phyloP scores from a whole-genome alignment of 1,140 invertebrate genomes.

The Argopecten irradians region DNA sequence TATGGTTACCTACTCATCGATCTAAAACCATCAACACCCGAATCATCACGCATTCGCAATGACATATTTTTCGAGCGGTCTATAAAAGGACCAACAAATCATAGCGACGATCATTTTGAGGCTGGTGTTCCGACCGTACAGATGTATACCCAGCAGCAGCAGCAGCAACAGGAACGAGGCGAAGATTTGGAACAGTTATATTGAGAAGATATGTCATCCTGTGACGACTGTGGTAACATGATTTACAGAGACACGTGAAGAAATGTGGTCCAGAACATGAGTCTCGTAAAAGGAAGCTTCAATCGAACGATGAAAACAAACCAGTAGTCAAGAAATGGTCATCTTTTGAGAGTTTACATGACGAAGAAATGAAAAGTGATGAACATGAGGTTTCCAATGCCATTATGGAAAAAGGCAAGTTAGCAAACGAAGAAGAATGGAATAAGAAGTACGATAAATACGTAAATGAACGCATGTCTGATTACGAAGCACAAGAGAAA shows the following conservation, averaged over 20 bases:
- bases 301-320: constrained; percentile 29
- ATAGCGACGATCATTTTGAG: neutral
- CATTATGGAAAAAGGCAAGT: neutral
- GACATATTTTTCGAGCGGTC: neutral
- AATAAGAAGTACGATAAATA: constrained; percentile 24
- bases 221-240: constrained; percentile 45
- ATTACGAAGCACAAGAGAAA: neutral
- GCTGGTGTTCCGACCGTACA: neutral
- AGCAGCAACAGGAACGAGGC: neutral
- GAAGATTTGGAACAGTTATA: neutral
- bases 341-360: constrained; percentile 19
- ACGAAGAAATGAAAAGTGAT: neutral
- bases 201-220: constrained; percentile 31
- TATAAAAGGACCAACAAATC: neutral
- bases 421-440: neutral
- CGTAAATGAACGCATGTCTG: neutral
- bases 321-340: constrained; percentile 23
- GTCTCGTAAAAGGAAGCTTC: constrained; percentile 8
- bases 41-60: neutral
- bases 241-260: constrained; percentile 48
- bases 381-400: constrained; percentile 25
- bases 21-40: constrained; percentile 44
- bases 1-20: constrained; percentile 44
- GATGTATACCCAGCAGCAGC: neutral
- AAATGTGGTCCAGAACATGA: constrained; percentile 37